Conservation (phyloP, 2,113 vertebrate species). For the Tyrannus savana region DNA sequence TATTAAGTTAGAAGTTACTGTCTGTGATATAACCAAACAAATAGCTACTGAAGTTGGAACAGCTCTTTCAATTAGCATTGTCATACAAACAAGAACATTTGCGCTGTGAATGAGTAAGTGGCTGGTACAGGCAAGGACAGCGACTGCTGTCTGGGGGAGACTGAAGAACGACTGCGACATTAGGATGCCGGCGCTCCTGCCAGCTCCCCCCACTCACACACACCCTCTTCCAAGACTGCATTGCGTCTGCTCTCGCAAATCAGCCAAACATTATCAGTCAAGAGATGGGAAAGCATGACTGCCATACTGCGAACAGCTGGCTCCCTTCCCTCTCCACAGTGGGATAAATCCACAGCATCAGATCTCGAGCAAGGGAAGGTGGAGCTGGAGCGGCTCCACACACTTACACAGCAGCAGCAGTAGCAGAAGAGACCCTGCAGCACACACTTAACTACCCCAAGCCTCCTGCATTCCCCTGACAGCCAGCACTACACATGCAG, state of each 20-base stretch:
- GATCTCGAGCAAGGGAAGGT: not conserved
- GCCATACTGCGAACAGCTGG: not conserved
- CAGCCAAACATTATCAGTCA: not conserved
- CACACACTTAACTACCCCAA: accelerated
- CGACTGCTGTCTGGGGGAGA: not conserved
- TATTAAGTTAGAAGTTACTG: slow-evolving; percentile 51
- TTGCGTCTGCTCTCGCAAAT: not conserved
- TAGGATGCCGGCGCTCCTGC: not conserved
- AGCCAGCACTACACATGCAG: not conserved
- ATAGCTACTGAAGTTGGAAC: slow-evolving; percentile 16
- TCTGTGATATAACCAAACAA: slow-evolving; percentile 36
- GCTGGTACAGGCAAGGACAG: not conserved
- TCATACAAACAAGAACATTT: slow-evolving; percentile 37
- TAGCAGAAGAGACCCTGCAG: accelerated
- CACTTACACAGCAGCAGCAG: accelerated
- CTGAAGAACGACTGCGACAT: not conserved
- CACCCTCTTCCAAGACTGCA: not conserved
- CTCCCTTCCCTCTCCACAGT: not conserved
- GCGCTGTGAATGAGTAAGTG: slow-evolving; percentile 15
- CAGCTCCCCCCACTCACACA: not conserved
- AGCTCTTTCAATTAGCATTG: slow-evolving; percentile 34
- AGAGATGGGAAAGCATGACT: not conserved
- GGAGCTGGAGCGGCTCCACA: not conserved
- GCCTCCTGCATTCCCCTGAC: accelerated
- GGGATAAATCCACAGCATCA: not conserved